phyloP scores from a whole-genome alignment of 1,140 invertebrate species.

The Musca domestica region DNA sequence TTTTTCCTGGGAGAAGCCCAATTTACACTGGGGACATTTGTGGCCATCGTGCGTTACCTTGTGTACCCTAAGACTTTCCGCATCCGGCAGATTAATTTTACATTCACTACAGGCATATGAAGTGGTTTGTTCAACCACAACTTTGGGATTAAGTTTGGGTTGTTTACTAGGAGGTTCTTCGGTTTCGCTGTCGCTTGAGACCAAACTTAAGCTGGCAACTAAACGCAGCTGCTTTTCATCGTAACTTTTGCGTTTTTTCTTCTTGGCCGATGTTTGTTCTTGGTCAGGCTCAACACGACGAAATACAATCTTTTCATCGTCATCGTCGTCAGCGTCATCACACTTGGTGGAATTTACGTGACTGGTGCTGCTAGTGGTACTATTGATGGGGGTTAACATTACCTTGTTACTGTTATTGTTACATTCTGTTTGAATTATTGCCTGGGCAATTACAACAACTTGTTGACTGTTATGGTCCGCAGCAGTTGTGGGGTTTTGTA shows the following conservation, averaged over 20 bases:
- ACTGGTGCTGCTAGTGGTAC: not conserved
- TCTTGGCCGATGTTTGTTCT: not conserved
- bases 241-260: conserved; percentile 15
- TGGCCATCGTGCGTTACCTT: not conserved
- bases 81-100: not conserved
- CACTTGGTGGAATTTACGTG: not conserved
- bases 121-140: not conserved
- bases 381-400: not conserved
- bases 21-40: conserved; percentile 25
- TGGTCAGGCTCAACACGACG: conserved; percentile 15
- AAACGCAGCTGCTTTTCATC: conserved; percentile 11
- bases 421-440: too few relatives aligned
- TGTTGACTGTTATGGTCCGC: too few relatives aligned
- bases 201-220: conserved; percentile 25
- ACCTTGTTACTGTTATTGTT: not conserved
- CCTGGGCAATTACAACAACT: too few relatives aligned
- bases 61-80: conserved; percentile 1
- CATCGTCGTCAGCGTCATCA: conserved; percentile 3
- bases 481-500: not conserved
- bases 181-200: conserved; percentile 25
- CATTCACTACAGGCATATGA: not conserved
- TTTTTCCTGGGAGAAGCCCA: not conserved
- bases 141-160: not conserved
- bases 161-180: not conserved
- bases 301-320: conserved; percentile 26